Evolutionary conservation across 2,888 invertebrate species (phyloP), one percentile per base, ranked within the genome.

Genomic region (Anarsia innoxiella): DNA sequence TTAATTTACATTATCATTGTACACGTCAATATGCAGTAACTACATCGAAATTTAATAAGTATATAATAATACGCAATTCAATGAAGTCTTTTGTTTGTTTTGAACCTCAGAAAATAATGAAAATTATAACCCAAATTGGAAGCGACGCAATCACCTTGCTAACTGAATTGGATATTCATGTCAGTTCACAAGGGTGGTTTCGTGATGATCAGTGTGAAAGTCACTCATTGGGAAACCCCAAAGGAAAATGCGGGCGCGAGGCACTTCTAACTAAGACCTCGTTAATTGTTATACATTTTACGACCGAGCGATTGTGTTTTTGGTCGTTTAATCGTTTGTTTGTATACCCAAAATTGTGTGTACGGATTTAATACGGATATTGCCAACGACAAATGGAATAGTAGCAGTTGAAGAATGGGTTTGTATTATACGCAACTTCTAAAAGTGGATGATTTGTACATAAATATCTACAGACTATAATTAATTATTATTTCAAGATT

Each of bases 161-260:
- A 53, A 63, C 60, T 65, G 58, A 59, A 59, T 63, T 57, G 67
- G 63, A 71, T 69, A 66, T 60, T 54, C 50, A 45, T 62, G 66
- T 68, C 62, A 60, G 50, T 55, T 54, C 48, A 53, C 54, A 49
- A 42, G 59, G 53, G 54, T 47, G 53, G 36, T 36, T 42, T 32
- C n/a, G n/a, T 38, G 44, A 57, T 59, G 53, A 56, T 49, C 55
- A 49, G 51, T 45, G 55, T 48, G 56, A 53, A 55, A 64, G 45
- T 56, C 57, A 56, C 41, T 53, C 64, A 55, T 57, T 59, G 52
- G 62, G 58, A 55, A 62, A 61, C 58, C 51, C 60, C 56, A 49
- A 48, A 56, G 58, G 53, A 59, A 60, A 63, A 61, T 52, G 49
- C 39, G 45, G 49, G 48, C 42, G 49, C 48, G 55, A 53, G 48